A percentile compares a stretch with the other conserved stretches of the same genome.
phyloP scores from a whole-genome alignment of 2,888 invertebrate genomes.

The Drosophila helvetica region DNA sequence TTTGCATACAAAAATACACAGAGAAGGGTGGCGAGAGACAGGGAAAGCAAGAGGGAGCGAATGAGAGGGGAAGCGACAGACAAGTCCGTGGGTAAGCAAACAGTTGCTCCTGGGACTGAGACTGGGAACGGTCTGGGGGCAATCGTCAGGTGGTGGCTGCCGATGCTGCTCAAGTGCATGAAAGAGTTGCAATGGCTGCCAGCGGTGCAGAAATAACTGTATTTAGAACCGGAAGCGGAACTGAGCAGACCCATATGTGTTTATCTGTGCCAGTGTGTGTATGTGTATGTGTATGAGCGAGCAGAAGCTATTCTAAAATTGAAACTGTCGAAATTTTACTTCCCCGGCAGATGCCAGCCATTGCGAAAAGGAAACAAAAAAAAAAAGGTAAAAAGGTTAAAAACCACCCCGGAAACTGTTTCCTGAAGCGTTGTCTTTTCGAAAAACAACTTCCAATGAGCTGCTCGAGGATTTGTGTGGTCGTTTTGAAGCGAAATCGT shows the following conservation, averaged over 20 bases:
- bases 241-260: conserved; percentile 33
- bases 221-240: conserved; percentile 61
- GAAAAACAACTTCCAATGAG: conserved; percentile 28
- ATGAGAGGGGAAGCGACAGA: conserved; percentile 8
- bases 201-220: conserved; percentile 55
- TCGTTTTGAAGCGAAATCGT: conserved; percentile 8
- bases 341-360: conserved; percentile 21
- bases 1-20: conserved; percentile 62
- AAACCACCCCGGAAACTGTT: conserved; percentile 1
- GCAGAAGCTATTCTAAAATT: conserved; percentile 41
- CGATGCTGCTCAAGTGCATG: conserved; percentile 48
- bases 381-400: conserved; percentile 1
- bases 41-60: background rate
- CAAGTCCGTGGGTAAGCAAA: conserved; percentile 43
- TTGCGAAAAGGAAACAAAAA: conserved; percentile 18
- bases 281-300: conserved; percentile 11
- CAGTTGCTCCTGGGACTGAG: conserved; percentile 33
- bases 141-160: conserved; percentile 26
- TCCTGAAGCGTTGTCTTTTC: conserved; percentile 22
- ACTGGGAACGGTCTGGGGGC: conserved; percentile 2
- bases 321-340: conserved; percentile 43
- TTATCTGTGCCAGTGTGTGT: background rate
- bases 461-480: background rate
- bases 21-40: background rate
- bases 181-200: conserved; percentile 48